Base-by-base conservation (phyloP, 2,797 vertebrate species). In the Phoeniculus purpureus region DNA sequence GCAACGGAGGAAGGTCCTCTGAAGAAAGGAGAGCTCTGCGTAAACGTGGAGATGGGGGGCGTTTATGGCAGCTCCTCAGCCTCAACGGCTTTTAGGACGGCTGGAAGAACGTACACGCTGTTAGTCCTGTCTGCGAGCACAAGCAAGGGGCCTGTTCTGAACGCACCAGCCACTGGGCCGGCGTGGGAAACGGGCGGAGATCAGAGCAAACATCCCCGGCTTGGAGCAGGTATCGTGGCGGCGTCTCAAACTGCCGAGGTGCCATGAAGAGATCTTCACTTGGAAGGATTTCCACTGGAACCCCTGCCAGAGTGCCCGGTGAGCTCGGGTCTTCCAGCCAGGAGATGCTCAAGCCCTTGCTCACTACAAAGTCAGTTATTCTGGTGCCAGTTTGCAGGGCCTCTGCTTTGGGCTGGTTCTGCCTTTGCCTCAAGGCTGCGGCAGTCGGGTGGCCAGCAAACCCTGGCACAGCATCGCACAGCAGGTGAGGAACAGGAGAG, bases 1-100 rank as follows among this genome's bases (percentile, higher is more conserved):
- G 54, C 92, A 95, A 91, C 62, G 85, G 83, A 93, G 93, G 40
- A 91, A 93, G 90, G 80, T 96, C 78, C 70, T 93, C 89, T 96
- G 95, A 83, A 96, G 94, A 86, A 95, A 90, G 85, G 81, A 92
- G 91, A 95, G 92, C 90, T 91, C 94, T 94, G 94, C 94, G 92
- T 94, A 91, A 92, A 89, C 90, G 67, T 78, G 87, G 89, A 94
- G 95, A 85, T 94, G 85, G 67, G 81, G 92, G 88, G 68, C 90
- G 90, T 96, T 96, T 95, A 96, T 92, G 87, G 94, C 55, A 90
- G 90, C 86, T 94, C 93, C 85, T 93, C 85, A 89, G 83, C 90
- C 91, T 88, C 90, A 93, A 95, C 93, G 82, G 79, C 86, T 95
- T 95, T 95, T 96, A 78, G 64, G 94, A 94, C 93, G 91, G 91